A percentile compares a stretch with the other conserved stretches of the same genome.
These are phyloP conservation scores for Chlamydotis undulata DNA, from an alignment of 2,113 vertebrate genomes.

Conservation along the genomic window DNA sequence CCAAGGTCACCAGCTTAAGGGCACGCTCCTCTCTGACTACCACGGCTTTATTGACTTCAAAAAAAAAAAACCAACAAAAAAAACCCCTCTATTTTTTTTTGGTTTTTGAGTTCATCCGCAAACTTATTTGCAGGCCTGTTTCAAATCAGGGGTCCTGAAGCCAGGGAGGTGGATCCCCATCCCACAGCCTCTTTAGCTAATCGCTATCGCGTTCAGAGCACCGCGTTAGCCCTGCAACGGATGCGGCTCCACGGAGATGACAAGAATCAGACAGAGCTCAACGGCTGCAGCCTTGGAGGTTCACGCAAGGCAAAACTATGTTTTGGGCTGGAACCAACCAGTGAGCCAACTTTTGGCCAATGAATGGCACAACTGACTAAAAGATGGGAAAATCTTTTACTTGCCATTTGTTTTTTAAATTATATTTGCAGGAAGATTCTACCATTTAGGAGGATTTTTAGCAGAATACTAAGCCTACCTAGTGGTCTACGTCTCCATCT, in stretches of 20 bases:
- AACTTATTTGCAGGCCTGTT: neutral
- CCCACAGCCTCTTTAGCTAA: neutral
- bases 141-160: neutral
- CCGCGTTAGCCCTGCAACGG: neutral
- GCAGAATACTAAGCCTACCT: neutral
- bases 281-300: neutral
- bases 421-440: neutral
- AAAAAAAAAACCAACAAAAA: neutral
- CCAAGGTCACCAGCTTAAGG: slow-evolving; percentile 38
- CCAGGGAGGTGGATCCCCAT: neutral
- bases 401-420: neutral
- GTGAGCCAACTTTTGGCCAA: neutral
- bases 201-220: fast-evolving
- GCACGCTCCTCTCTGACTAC: neutral
- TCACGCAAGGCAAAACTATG: fast-evolving
- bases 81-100: no score
- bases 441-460: neutral
- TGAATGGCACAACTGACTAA: neutral
- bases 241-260: neutral
- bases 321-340: neutral
- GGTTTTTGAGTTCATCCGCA: neutral
- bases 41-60: neutral
- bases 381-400: neutral
- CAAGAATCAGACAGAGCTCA: neutral
- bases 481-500: neutral